Percentiles rank a stretch among this genome's conserved stretches.
Evolutionary conservation across 2,888 invertebrate genomes (phyloP).

Genomic region (Artemia sinica): DNA sequence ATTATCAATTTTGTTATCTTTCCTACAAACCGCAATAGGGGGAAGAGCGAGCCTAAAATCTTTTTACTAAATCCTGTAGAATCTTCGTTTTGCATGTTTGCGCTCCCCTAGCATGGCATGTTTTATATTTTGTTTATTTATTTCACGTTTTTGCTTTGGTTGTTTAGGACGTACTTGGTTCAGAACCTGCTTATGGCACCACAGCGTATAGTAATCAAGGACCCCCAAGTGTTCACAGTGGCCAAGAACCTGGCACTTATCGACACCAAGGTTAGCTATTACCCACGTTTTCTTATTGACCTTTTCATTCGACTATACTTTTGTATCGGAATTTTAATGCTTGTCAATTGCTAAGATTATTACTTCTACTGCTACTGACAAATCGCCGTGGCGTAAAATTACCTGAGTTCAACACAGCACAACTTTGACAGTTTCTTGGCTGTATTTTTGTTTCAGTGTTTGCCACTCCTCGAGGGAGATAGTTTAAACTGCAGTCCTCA

Average conservation of each 20-base stretch:
- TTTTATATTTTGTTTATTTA: conserved; percentile 16
- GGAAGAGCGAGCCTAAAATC: too few relatives aligned
- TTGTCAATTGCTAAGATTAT: conserved; percentile 13
- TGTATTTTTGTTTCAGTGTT: too few relatives aligned
- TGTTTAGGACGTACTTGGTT: conserved; percentile 67
- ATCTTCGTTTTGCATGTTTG: too few relatives aligned
- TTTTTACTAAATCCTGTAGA: too few relatives aligned
- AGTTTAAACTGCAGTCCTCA: conserved; percentile 34
- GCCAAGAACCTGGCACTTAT: conserved; percentile 55
- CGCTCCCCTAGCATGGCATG: conserved; percentile 4
- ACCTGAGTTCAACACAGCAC: too few relatives aligned
- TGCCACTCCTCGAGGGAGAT: too few relatives aligned
- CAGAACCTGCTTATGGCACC: conserved; percentile 81
- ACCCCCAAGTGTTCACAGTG: conserved; percentile 67
- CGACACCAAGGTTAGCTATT: conserved; percentile 43
- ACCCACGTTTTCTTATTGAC: not conserved
- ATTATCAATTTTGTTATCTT: too few relatives aligned
- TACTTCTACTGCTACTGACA: not conserved
- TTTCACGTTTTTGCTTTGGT: not conserved
- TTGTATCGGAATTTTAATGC: not conserved
- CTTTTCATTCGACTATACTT: not conserved
- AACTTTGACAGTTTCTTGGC: too few relatives aligned
- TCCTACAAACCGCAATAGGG: too few relatives aligned
- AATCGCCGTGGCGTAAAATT: too few relatives aligned
- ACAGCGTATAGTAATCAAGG: conserved; percentile 61